A percentile compares a stretch with the other conserved stretches of the same genome.
Evolutionary conservation across 2,113 vertebrate genomes (phyloP).

Genomic region (Butorides virescens): DNA sequence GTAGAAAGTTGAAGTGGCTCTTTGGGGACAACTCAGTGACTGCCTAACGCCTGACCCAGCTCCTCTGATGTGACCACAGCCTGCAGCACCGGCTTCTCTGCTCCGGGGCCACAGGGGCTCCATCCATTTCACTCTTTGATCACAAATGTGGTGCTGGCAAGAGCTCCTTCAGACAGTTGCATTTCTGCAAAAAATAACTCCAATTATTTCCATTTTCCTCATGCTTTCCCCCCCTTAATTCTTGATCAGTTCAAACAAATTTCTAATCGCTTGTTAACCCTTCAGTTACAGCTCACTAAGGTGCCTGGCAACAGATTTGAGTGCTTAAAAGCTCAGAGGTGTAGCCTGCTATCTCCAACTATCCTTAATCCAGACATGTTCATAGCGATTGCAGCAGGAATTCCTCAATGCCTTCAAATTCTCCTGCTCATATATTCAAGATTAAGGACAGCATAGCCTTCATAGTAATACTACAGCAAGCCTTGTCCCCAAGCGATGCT

Average conservation of each 20-base stretch:
- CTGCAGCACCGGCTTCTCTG: background rate
- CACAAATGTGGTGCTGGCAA: background rate
- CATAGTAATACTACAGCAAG: rapidly evolving
- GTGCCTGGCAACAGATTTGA: background rate
- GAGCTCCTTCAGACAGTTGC: background rate
- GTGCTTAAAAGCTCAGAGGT: background rate
- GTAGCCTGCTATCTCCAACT: background rate
- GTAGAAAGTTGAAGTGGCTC: background rate
- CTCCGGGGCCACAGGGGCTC: background rate
- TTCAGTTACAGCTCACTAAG: background rate
- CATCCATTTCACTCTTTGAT: background rate
- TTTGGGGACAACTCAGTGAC: background rate
- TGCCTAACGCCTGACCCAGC: background rate
- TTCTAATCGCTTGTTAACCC: background rate
- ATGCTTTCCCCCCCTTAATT: background rate
- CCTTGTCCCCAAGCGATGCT: background rate
- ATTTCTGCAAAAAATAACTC: background rate
- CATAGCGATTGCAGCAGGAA: background rate
- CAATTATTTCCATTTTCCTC: background rate
- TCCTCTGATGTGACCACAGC: background rate
- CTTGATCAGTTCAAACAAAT: background rate
- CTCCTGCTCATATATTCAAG: background rate
- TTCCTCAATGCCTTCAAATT: background rate
- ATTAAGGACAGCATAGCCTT: background rate
- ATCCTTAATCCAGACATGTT: background rate